Evolutionary conservation across 2,797 vertebrate genomes (phyloP).

Genomic region (Microctenopoma steveboyesi): DNA sequence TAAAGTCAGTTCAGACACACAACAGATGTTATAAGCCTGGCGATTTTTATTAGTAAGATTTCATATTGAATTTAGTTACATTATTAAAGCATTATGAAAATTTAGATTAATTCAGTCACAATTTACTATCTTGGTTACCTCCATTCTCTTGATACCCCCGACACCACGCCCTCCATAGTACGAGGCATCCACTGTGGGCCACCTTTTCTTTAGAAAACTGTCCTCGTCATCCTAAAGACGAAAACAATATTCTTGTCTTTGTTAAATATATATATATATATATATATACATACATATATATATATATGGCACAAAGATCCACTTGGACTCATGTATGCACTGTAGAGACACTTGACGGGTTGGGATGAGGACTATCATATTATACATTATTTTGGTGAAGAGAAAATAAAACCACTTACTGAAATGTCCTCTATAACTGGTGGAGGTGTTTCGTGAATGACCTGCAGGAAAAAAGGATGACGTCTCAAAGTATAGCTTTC

Average conservation of each 20-base stretch:
- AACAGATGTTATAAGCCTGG: background rate
- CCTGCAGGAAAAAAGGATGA: slow-evolving; percentile 73
- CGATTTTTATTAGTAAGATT: background rate
- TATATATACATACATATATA: no score
- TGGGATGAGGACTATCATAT: no score
- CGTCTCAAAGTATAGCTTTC: background rate
- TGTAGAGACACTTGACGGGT: no score
- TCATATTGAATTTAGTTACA: background rate
- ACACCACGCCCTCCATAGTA: slow-evolving; percentile 97
- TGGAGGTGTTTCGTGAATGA: slow-evolving; percentile 94
- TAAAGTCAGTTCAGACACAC: slow-evolving; percentile 7
- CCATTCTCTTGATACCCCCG: slow-evolving; percentile 98
- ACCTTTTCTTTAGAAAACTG: slow-evolving; percentile 93
- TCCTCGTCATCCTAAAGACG: slow-evolving; percentile 92
- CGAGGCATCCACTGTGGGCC: slow-evolving; percentile 97
- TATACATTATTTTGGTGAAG: background rate
- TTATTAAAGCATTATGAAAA: background rate
- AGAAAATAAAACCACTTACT: slow-evolving; percentile 78
- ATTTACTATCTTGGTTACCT: slow-evolving; percentile 77
- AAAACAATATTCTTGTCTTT: no score
- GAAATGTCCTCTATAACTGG: slow-evolving; percentile 89
- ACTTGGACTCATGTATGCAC: no score
- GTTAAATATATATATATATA: no score
- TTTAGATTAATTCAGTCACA: background rate
- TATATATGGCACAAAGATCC: no score